phyloP scores from a whole-genome alignment of 2,888 invertebrate species.

The Gymnocheta viridis region DNA sequence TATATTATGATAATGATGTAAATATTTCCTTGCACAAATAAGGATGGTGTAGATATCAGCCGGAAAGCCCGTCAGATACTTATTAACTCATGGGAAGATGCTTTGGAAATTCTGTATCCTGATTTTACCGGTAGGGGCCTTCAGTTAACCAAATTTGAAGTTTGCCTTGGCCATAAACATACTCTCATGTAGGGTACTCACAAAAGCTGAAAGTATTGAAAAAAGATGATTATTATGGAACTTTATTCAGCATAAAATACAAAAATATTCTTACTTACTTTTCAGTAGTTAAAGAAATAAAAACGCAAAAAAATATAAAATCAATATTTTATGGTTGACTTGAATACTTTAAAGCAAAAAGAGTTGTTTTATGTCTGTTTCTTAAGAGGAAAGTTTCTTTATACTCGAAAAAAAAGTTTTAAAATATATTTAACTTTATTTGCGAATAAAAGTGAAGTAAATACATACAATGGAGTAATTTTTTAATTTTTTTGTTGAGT shows the following conservation, averaged over 20 bases:
- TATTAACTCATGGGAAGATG: too few relatives aligned
- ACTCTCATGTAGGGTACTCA: neutral
- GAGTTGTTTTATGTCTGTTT: neutral
- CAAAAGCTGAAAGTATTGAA: neutral
- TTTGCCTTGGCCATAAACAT: too few relatives aligned
- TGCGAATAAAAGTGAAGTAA: neutral
- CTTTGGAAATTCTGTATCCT: too few relatives aligned
- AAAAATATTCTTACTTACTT: conserved; percentile 18
- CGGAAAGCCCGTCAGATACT: too few relatives aligned
- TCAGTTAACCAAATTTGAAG: too few relatives aligned
- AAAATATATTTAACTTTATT: conserved; percentile 3
- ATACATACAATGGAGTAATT: too few relatives aligned
- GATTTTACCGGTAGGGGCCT: too few relatives aligned
- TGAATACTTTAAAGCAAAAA: conserved; percentile 12
- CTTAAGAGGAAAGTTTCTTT: conserved; percentile 7
- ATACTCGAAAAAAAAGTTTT: neutral
- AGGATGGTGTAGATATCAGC: too few relatives aligned
- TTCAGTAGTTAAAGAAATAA: neutral
- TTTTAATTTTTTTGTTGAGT: too few relatives aligned
- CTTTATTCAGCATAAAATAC: conserved; percentile 6
- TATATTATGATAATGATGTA: neutral
- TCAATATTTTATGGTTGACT: conserved; percentile 54
- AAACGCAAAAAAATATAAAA: conserved; percentile 16
- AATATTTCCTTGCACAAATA: too few relatives aligned
- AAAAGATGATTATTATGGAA: conserved; percentile 1